Evolutionary conservation across 2,888 invertebrate genomes (phyloP), one percentile per base, ranked within the genome.

Genomic region (Bimastos eiseni): DNA sequence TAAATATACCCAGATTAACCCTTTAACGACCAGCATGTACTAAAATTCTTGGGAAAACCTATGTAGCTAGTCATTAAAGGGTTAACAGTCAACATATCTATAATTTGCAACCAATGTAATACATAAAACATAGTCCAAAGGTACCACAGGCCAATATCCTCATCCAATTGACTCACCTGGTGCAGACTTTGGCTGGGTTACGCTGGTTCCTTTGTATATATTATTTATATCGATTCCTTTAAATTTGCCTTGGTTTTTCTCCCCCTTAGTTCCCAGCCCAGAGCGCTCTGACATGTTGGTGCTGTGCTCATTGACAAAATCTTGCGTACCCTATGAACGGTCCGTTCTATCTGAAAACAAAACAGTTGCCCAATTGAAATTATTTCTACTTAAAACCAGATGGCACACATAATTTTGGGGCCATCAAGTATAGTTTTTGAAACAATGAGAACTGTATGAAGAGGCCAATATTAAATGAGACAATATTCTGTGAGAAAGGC

Each of bases 181-280:
- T 92, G 95, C 94, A 92, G 95, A 94, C 94, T 95, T 95, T 92
- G 94, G 95, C 92, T 94, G 94, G 93, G 95, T 95, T 92, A 94
- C 94, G 93, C 94, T 95, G 92, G 95, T 97, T 89, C 95, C 95
- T 93, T 97, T 97, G 96, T 98, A 98, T 96, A 98, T 97, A 96
- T 97, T 98, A 97, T 98, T 98, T 97, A 98, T 98, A 96, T 98
- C 98, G 96, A 98, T 97, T 95, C 98, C 97, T 96, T 98, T 97
- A 96, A 97, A 98, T 96, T 98, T 98, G 96, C 97, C 97, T 97
- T 98, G 98, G 96, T 97, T 97, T 96, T 97, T 97, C 96, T 97
- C 97, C 96, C 97, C 97, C 94, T 95, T 95, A 96, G 96, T 96
- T 97, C 97, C 96, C 96, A 96, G 97, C 97, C 97, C 97, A 96